Evolutionary conservation across 2,797 vertebrate genomes (phyloP), one percentile per base, ranked within the genome.

Genomic region (Borostomias antarcticus): DNA sequence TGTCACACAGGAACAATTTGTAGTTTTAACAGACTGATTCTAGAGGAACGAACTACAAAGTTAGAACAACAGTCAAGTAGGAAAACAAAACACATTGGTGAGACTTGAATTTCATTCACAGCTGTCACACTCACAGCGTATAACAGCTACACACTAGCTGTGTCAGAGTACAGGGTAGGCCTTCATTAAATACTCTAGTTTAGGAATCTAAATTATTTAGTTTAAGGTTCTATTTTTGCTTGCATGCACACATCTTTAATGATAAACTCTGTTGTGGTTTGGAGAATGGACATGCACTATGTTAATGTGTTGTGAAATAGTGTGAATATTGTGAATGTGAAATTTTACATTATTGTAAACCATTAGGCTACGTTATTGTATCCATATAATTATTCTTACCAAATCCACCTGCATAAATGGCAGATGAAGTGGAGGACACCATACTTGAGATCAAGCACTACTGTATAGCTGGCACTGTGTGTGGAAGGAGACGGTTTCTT

Each of bases 251-350:
- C 57, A 5, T n/a, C n/a, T 30, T 58, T 69, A 54, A 69, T 47
- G 13, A 56, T 47, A 47, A 47, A 29, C 33, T 32, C 15, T n/a
- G n/a, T 40, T 65, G 63, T 47, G 30, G 37, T 17, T 54, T 23
- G 62, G 32, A 64, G 11, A 58, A 63, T 29, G 58, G 32, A 43
- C 40, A 37, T 32, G 13, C 7, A 54, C 47, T 40, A 51, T 65
- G 56, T 58, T 58, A 40, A 58, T 63, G 29, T 28, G 17, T 23
- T 53, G 13, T 33, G 21, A 9, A 54, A 58, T 64, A 21, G 23
- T 9, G 13, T 25, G 30, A 32, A 77, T 82, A 76, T 79, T 66
- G 66, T 73, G 58, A 54, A 43, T 66, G 75, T 77, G 70, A 57
- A 58, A 72, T 80, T 75, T 66, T 33, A 47, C 32, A n/a, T n/a